Percentiles rank a stretch among this genome's conserved stretches.
These are phyloP conservation scores for Drosophila mercatorum DNA, from an alignment of 2,888 invertebrate species.

Conservation along the genomic window DNA sequence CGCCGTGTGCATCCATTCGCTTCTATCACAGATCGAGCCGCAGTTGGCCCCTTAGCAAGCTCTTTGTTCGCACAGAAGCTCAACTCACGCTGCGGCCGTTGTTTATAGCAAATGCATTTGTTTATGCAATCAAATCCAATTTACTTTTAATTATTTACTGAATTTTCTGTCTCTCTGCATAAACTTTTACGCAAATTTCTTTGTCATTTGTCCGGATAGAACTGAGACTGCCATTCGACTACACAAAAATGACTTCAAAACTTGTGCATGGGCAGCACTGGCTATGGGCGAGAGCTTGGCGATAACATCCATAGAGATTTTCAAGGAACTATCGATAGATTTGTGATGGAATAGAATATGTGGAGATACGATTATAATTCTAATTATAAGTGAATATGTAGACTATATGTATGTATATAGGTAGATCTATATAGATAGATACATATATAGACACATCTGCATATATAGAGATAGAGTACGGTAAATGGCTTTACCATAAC, in stretches of 20 bases:
- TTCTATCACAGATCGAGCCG: background rate
- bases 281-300: constrained; percentile 8
- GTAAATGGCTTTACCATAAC: too few relatives aligned
- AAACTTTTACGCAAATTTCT: background rate
- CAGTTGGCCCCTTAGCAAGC: background rate
- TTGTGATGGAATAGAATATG: background rate
- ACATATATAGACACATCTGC: too few relatives aligned
- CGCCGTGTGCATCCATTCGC: constrained; percentile 35
- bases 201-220: background rate
- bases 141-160: constrained; percentile 8
- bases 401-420: too few relatives aligned
- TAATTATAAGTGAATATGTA: too few relatives aligned
- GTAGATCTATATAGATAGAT: too few relatives aligned
- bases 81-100: constrained; percentile 3
- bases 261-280: constrained; percentile 35
- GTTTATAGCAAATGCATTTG: constrained; percentile 25
- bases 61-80: background rate
- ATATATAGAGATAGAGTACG: too few relatives aligned
- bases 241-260: background rate
- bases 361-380: too few relatives aligned
- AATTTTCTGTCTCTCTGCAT: background rate
- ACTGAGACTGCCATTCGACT: background rate
- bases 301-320: background rate
- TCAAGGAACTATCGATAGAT: background rate
- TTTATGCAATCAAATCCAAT: constrained; percentile 21